phyloP scores from a whole-genome alignment of 2,113 vertebrate genomes.

The Elgaria multicarinata region DNA sequence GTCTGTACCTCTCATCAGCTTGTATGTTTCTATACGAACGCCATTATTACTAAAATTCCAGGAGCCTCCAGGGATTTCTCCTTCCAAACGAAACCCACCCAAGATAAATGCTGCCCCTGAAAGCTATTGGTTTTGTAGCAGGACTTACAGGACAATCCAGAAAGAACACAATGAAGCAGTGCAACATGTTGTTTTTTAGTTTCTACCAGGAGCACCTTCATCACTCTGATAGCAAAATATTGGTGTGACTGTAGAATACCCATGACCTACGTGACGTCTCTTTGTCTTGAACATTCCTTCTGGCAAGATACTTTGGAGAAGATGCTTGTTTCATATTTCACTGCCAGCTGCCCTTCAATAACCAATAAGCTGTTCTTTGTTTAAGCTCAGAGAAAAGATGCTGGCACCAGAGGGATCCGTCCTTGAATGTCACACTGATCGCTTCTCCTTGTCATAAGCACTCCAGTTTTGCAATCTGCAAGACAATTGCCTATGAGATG shows the following conservation, averaged over 20 bases:
- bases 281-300: background rate
- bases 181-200: background rate
- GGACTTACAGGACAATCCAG: background rate
- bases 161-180: background rate
- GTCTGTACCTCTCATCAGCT: background rate
- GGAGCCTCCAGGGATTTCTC: background rate
- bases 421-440: background rate
- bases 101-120: background rate
- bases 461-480: background rate
- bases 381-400: background rate
- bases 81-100: background rate
- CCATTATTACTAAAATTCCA: background rate
- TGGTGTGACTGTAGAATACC: background rate
- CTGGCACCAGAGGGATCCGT: constrained; percentile 13
- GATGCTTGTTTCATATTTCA: constrained; percentile 3
- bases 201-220: background rate
- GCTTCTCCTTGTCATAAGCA: background rate
- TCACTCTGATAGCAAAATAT: background rate
- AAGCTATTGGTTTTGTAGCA: background rate
- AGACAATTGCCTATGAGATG: background rate
- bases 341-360: constrained; percentile 6
- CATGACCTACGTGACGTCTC: background rate
- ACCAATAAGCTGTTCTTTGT: background rate
- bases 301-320: background rate
- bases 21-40: background rate